Evolutionary conservation across 2,797 vertebrate species (phyloP).

Genomic region (Salarias fasciatus): DNA sequence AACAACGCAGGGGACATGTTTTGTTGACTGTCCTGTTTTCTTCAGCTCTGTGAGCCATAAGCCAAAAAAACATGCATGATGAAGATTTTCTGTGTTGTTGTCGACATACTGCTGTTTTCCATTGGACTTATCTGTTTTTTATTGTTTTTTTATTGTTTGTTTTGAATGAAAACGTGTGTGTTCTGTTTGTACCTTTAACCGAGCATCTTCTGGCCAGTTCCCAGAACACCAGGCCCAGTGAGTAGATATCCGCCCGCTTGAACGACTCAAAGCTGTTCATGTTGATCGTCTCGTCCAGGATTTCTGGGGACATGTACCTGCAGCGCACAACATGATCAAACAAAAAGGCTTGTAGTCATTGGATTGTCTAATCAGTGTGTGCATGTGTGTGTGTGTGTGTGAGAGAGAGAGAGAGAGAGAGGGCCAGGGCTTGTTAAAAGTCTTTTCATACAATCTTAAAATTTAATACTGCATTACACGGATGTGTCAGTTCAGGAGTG

Average conservation of each 20-base stretch:
- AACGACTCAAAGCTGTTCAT: slow-evolving; percentile 93
- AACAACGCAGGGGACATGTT: not conserved
- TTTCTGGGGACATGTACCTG: slow-evolving; percentile 99
- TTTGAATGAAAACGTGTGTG: too few species aligned
- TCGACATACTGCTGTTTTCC: too few species aligned
- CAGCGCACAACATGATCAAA: slow-evolving; percentile 70
- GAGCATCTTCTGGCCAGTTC: slow-evolving; percentile 94
- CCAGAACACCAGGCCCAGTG: slow-evolving; percentile 96
- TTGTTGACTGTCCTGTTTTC: not conserved
- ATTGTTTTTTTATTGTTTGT: too few species aligned
- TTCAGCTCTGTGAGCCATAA: not conserved
- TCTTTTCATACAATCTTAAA: not conserved
- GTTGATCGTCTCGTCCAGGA: slow-evolving; percentile 95
- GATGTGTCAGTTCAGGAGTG: too few species aligned
- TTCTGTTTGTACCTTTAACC: slow-evolving; percentile 84
- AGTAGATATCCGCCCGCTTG: slow-evolving; percentile 95
- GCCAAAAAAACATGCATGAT: too few species aligned
- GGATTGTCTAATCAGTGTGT: slow-evolving; percentile 4
- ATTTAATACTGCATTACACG: slow-evolving; percentile 7
- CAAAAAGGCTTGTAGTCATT: slow-evolving; percentile 12
- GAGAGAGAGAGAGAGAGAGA: too few species aligned
- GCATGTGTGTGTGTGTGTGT: not conserved
- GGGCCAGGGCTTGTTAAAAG: too few species aligned
- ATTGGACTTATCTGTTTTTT: too few species aligned
- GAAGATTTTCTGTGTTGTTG: too few species aligned